phyloP scores from a whole-genome alignment of 92 coral and sea anemone genomes.

The Umimayanthus chanpuru region DNA sequence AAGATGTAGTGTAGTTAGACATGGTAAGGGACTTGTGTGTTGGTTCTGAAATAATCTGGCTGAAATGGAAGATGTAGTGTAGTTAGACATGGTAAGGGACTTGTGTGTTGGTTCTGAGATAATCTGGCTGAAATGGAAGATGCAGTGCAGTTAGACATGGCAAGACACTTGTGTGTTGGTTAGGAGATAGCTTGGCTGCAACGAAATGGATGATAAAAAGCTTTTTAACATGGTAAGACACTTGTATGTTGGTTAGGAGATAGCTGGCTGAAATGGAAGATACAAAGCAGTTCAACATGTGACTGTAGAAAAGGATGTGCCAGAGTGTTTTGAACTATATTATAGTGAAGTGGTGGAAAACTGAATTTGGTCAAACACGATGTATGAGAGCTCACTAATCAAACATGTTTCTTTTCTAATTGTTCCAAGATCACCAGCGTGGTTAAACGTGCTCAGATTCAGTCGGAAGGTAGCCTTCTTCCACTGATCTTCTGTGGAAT shows the following conservation, averaged over 20 bases:
- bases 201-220: conserved; percentile 31
- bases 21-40: too few species aligned
- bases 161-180: conserved; percentile 59
- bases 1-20: conserved; percentile 10
- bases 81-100: conserved; percentile 18
- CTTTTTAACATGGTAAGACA: neutral
- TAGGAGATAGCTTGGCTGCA: conserved; percentile 69
- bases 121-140: conserved; percentile 57
- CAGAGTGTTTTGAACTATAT: neutral
- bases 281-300: neutral
- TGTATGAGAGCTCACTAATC: neutral
- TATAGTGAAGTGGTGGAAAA: too few species aligned
- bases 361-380: too few species aligned
- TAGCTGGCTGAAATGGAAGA: too few species aligned
- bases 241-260: too few species aligned
- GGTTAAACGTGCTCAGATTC: conserved; percentile 42
- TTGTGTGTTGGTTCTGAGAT: conserved; percentile 73
- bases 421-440: conserved; percentile 50
- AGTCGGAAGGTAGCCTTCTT: conserved; percentile 44
- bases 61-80: too few species aligned
- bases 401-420: neutral
- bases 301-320: neutral
- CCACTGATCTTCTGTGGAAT: conserved; percentile 52
- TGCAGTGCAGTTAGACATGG: conserved; percentile 55
- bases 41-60: too few species aligned